Base-by-base conservation (phyloP, 2,888 invertebrate genomes). In the Mesorhabditis belari region DNA sequence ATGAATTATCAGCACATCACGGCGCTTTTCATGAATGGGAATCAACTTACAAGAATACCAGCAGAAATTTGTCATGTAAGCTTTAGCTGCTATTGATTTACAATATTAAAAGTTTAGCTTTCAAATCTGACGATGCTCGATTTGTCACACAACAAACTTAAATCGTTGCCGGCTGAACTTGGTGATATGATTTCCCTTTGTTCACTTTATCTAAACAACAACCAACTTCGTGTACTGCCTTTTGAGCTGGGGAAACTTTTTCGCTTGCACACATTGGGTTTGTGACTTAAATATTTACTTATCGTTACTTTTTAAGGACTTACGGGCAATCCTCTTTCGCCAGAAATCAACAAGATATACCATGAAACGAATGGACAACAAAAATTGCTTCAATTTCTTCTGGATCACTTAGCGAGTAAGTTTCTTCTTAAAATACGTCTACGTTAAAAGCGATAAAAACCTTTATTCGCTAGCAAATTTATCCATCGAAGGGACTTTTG, bases 221-320 rank as follows among this genome's bases (percentile, higher is more conserved):
- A 98, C 85, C 89, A 88, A 84, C 87, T 98, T 76, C 87, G 94
- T 12, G 89, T 90, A 76, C 86, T 98, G 80, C 98, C 98, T 3
- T 94, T 91, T 84, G 95, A 96, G 85, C 86, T 98, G 77, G 98
- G 98, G 76, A 93, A 93, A 85, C 87, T 96, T 77, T 98, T 96
- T 85, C 92, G 95, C 85, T 87, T 98, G 70, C 90, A 92, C 83
- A 87, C 90, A 80, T 86, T 98, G 74, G 92, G 93, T 81, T 49
- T 5, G 25, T 5, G 19, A 35, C 19, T 12, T 3, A 57, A 49
- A 49, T 49, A 50, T 28, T 57, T 49, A 49, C 49, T 26, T 17
- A 17, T n/a, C 44, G 12, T 35, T 35, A 17, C 12, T 9, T 50
- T 50, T 50, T n/a, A 50, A 83, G 83, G 82, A 66, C 74, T 80